Base-by-base conservation (phyloP, 1,140 invertebrate genomes). In the Bombus pascuorum region DNA sequence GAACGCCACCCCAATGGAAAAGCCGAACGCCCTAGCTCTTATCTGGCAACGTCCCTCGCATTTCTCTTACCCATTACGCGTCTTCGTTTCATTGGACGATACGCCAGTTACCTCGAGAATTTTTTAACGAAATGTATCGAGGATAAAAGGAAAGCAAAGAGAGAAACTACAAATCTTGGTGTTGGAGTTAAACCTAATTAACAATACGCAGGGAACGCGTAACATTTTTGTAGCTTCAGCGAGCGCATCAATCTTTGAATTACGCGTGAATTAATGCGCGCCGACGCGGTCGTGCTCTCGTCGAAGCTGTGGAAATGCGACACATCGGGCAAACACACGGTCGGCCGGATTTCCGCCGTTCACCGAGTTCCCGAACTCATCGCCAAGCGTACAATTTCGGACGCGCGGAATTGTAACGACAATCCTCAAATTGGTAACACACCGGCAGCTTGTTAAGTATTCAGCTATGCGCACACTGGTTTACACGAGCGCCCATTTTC, bases 191-290 rank as follows among this genome's bases (percentile, higher is more conserved):
- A 25, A 53, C 9, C 2, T n/a, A n/a, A 13, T 5, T 22, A 28
- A 47, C 42, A 32, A 32, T 73, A 34, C 32, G 32, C 13, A 8
- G 47, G 8, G 9, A 15, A 34, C 47, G 39, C 10, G n/a, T 25
- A 44, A 2, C 59, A 59, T 34, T 59, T 85, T 74, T 59, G 25
- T 83, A 87, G 83, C 90, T 91, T 89, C 88, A 85, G 83, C 81
- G 85, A 81, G 75, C 77, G 83, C 90, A 91, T 93, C 92, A 91
- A 91, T 93, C 91, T 91, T 91, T 91, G 92, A 93, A 92, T 94
- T 92, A 93, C 86, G 82, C 42, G 39, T 37, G 34, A 91, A 93
- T 93, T 93, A 93, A 92, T 83, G 87, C 85, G 59, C 44, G 57
- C 47, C 42, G 80, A 42, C 81, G 32, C 39, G 59, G 18, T 22